phyloP scores from a whole-genome alignment of 2,113 vertebrate genomes.

The Aldabrachelys gigantea region DNA sequence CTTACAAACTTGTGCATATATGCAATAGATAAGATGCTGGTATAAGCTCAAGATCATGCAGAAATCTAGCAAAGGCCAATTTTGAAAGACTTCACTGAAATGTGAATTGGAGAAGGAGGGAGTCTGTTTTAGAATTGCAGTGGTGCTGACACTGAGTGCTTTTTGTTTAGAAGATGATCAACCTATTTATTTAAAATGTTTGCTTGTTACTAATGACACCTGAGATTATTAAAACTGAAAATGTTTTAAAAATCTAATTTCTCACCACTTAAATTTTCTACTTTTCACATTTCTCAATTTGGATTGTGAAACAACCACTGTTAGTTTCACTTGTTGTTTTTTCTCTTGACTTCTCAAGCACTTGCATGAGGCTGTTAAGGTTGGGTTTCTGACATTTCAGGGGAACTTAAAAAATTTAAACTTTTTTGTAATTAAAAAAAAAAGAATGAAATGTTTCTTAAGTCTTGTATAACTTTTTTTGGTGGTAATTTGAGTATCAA shows the following conservation, averaged over 20 bases:
- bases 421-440: background rate
- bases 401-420: background rate
- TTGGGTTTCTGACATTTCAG: background rate
- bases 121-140: background rate
- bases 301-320: background rate
- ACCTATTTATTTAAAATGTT: background rate
- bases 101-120: background rate
- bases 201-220: background rate
- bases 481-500: background rate
- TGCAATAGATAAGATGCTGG: background rate
- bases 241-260: background rate
- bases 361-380: background rate
- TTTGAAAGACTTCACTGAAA: background rate
- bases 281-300: background rate
- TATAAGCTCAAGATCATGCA: background rate
- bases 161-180: background rate
- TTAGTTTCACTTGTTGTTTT: background rate
- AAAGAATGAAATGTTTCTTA: background rate
- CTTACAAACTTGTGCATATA: fast-evolving
- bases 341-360: background rate
- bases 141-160: background rate
- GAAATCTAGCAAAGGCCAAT: background rate
- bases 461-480: background rate
- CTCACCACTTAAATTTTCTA: background rate
- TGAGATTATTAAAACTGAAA: background rate